Base-by-base conservation (phyloP, 2,888 invertebrate genomes). In the Eristalis arbustorum region DNA sequence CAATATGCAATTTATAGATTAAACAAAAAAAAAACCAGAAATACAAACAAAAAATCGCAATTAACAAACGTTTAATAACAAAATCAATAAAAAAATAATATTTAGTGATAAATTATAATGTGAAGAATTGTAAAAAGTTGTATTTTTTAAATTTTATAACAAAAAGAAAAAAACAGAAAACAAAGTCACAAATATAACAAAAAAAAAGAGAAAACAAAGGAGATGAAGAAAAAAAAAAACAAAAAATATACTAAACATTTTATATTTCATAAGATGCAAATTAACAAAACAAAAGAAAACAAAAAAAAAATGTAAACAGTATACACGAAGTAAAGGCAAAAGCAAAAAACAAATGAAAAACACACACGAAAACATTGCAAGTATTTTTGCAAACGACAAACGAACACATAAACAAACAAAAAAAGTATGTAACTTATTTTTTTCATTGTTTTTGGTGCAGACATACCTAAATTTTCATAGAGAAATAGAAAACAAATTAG, bases 141-240 rank as follows among this genome's bases (percentile, higher is more conserved):
- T 89, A 89, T 89, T 89, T 89, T 89, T 89, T 88, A 88, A 89
- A 89, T 89, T 89, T 89, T 89, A 84, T 88, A 88, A 87, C 79
- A 82, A 87, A 84, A 85, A 64, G 56, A 77, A 31, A 6, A 31
- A 77, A 63, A 62, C 18, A 69, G 67, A 75, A 73, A 83, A 87
- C 78, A 83, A 85, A 87, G 63, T 78, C 83, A 83, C 87, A 87
- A 82, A 84, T 73, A 81, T 82, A 87, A 67, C 34, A 77, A 80
- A 68, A 69, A 62, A 42, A 66, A 40, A 79, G 49, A 78, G 49
- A 49, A 49, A 49, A 49, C 49, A 18, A 49, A 49, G 8, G 18
- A 49, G 49, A 49, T 1, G 42, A 69, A 62, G 57, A 72, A 22
- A 79, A 73, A 73, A 34, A 49, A 28, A 80, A 77, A 69, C 23